A percentile compares a stretch with the other conserved stretches of the same genome.
phyloP scores from a whole-genome alignment of 2,888 invertebrate genomes.

The Disparrhopalites patrizii region DNA sequence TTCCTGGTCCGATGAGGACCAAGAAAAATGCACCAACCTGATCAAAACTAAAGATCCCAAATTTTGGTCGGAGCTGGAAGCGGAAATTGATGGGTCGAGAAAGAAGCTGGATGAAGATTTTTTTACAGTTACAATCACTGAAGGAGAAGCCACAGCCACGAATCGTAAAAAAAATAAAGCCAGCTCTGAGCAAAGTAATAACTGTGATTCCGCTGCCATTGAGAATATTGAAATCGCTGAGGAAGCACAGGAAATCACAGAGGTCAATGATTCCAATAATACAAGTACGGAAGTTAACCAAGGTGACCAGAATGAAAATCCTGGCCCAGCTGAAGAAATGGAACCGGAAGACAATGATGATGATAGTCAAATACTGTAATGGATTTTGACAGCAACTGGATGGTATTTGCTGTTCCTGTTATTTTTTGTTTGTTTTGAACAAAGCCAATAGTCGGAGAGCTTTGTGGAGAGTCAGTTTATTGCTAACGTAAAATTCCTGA shows the following conservation, averaged over 20 bases:
- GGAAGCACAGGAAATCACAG: not conserved
- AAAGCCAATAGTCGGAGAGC: too few relatives aligned
- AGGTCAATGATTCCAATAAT: too few relatives aligned
- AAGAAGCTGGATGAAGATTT: constrained; percentile 44
- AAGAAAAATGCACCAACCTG: constrained; percentile 30
- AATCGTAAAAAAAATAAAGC: not conserved
- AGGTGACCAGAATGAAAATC: not conserved
- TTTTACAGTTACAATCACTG: constrained; percentile 28
- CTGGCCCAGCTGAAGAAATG: too few relatives aligned
- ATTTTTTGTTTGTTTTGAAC: too few relatives aligned
- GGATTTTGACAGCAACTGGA: too few relatives aligned
- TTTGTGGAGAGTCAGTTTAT: not conserved
- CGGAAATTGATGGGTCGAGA: constrained; percentile 41
- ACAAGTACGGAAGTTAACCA: too few relatives aligned
- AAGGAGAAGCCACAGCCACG: not conserved
- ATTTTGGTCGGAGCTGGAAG: constrained; percentile 43
- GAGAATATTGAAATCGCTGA: constrained; percentile 12
- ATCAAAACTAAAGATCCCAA: constrained; percentile 41
- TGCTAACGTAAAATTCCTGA: too few relatives aligned
- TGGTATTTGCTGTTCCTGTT: too few relatives aligned
- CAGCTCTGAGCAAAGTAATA: not conserved
- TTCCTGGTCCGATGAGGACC: constrained; percentile 37
- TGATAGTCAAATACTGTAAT: too few relatives aligned
- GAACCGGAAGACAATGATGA: too few relatives aligned
- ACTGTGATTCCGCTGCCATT: not conserved